These are phyloP conservation scores for Litocranius walleri DNA, from an alignment of 2,113 vertebrate species.

Conservation along the genomic window DNA sequence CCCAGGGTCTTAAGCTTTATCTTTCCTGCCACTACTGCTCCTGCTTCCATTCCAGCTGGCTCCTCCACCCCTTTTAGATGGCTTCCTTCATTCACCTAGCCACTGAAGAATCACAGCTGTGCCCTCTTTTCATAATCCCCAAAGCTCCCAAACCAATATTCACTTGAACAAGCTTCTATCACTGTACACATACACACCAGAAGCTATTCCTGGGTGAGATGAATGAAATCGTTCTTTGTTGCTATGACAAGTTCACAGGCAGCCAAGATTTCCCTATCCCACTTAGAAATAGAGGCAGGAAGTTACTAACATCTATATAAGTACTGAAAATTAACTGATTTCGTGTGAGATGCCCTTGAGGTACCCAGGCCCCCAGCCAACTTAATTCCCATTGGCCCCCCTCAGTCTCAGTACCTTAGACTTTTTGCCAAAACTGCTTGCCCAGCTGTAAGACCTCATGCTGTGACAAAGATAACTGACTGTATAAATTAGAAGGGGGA, in stretches of 20 bases:
- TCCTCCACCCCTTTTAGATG: slow-evolving; percentile 25
- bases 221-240: slow-evolving; percentile 67
- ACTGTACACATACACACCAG: slow-evolving; percentile 33
- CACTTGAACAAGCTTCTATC: slow-evolving; percentile 49
- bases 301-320: slow-evolving; percentile 65
- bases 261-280: slow-evolving; percentile 57
- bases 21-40: slow-evolving; percentile 3
- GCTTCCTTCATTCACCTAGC: slow-evolving; percentile 59
- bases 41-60: slow-evolving; percentile 51
- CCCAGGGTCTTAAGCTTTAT: slow-evolving; percentile 63
- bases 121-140: slow-evolving; percentile 33
- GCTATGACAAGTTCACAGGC: slow-evolving; percentile 63
- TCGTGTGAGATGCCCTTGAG: slow-evolving; percentile 48
- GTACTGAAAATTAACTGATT: slow-evolving; percentile 59
- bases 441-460: slow-evolving; percentile 54
- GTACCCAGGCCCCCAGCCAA: slow-evolving; percentile 57
- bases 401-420: slow-evolving; percentile 36
- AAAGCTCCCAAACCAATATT: slow-evolving; percentile 57
- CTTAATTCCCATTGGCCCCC: neutral
- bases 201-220: slow-evolving; percentile 56
- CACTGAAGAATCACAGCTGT: slow-evolving; percentile 49
- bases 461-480: slow-evolving; percentile 62
- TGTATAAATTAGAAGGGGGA: slow-evolving; percentile 65
- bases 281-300: slow-evolving; percentile 62
- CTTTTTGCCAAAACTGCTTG: slow-evolving; percentile 54